A percentile compares a stretch with the other conserved stretches of the same genome.
Evolutionary conservation across 2,797 vertebrate species (phyloP).

Genomic region (Urocyon cinereoargenteus): DNA sequence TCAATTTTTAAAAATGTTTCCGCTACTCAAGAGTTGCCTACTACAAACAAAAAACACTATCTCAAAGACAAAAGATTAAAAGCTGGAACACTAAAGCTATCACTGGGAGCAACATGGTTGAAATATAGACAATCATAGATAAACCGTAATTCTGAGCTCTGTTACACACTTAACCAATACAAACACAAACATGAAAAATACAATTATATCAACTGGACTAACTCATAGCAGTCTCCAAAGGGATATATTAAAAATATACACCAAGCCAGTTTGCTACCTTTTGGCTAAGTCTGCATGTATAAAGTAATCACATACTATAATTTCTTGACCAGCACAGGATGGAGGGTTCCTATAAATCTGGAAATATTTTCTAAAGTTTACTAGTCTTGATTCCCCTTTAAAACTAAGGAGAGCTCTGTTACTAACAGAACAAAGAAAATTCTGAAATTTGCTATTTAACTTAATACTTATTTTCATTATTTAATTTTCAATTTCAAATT

Average conservation of each 20-base stretch:
- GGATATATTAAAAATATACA: neutral
- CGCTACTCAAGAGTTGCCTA: neutral
- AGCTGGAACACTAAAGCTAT: neutral
- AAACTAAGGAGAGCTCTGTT: neutral
- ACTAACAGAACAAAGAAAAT: neutral
- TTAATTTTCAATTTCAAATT: constrained; percentile 41
- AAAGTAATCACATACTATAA: neutral
- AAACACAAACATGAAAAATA: neutral
- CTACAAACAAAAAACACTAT: neutral
- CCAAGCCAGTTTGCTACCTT: neutral
- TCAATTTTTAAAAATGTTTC: neutral
- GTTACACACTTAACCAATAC: neutral
- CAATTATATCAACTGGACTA: neutral
- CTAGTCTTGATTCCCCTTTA: neutral
- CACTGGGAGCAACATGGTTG: neutral
- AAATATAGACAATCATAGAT: neutral
- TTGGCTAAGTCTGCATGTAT: neutral
- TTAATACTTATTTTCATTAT: neutral
- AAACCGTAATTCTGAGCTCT: neutral
- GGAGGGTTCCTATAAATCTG: neutral
- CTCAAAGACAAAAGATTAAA: neutral
- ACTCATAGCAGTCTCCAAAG: neutral
- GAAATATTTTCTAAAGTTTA: constrained; percentile 8
- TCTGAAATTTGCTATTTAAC: neutral
- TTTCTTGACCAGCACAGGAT: neutral